Evolutionary conservation across 2,888 invertebrate genomes (phyloP).

Genomic region (Anoncus sp.): DNA sequence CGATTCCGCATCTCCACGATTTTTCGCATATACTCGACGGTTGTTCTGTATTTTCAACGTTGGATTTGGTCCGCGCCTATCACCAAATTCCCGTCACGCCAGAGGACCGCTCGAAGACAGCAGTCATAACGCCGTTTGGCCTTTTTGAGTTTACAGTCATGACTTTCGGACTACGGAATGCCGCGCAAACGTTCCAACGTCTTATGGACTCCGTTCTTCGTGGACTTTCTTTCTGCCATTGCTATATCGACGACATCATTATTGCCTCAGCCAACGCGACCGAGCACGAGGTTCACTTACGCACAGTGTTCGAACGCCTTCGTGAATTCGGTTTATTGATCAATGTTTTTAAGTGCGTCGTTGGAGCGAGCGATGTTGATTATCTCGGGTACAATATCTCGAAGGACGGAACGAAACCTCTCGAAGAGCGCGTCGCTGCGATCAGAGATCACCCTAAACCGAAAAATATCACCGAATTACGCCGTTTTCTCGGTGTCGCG

Average conservation of each 20-base stretch:
- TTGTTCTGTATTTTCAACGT: conserved; percentile 43
- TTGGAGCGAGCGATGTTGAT: conserved; percentile 67
- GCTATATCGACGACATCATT: too few species aligned
- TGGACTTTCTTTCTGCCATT: too few species aligned
- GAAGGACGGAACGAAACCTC: conserved; percentile 72
- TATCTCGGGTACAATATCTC: conserved; percentile 73
- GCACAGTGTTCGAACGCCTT: conserved; percentile 3
- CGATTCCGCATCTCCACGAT: conserved; percentile 54
- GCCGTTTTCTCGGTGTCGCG: too few species aligned
- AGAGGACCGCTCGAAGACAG: conserved; percentile 72
- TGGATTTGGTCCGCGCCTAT: conserved; percentile 49
- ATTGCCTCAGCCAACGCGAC: conserved; percentile 66
- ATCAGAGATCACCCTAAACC: too few species aligned
- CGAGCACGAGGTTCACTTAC: neutral
- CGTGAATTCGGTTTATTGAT: neutral
- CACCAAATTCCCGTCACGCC: too few species aligned
- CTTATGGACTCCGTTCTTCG: too few species aligned
- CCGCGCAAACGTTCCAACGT: too few species aligned
- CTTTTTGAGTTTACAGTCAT: too few species aligned
- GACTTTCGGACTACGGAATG: too few species aligned
- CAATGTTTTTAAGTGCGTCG: too few species aligned
- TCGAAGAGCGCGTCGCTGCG: conserved; percentile 73
- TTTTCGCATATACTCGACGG: conserved; percentile 40
- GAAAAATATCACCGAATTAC: too few species aligned
- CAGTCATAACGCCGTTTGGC: too few species aligned